phyloP scores from a whole-genome alignment of 2,797 vertebrate genomes.

The Onychomys torridus region DNA sequence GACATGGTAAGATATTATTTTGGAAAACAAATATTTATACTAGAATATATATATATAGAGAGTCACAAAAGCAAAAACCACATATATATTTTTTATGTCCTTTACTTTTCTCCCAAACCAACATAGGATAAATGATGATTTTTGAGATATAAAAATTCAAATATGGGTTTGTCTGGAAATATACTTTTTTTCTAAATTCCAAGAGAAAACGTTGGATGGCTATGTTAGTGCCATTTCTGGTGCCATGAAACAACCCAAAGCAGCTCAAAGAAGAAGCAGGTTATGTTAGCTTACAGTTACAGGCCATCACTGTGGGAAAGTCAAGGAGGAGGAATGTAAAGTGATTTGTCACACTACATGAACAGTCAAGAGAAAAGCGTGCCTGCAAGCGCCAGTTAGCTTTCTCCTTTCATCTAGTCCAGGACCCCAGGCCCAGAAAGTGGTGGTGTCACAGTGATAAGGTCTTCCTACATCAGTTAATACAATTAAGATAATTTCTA shows the following conservation, averaged over 20 bases:
- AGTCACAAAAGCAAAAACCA: neutral
- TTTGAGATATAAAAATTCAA: conserved; percentile 26
- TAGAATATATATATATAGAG: neutral
- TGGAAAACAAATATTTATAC: conserved; percentile 13
- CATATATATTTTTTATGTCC: neutral
- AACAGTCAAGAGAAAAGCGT: neutral
- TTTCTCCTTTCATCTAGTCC: neutral
- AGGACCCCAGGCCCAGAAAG: neutral
- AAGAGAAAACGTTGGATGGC: neutral
- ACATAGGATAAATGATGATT: neutral
- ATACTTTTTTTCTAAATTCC: neutral
- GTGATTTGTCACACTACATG: neutral
- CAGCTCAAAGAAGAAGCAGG: neutral
- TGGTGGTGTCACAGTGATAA: neutral
- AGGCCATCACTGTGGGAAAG: neutral
- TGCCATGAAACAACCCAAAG: neutral
- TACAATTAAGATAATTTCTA: neutral
- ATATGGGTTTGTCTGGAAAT: conserved; percentile 10
- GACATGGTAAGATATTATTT: conserved; percentile 24
- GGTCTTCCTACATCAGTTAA: neutral
- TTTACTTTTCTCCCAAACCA: neutral
- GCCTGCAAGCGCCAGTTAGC: neutral
- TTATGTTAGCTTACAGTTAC: neutral
- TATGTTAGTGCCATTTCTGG: neutral
- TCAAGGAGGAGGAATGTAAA: neutral